Evolutionary conservation across 1,140 invertebrate genomes (phyloP).

Genomic region (Cecropterus lyciades): DNA sequence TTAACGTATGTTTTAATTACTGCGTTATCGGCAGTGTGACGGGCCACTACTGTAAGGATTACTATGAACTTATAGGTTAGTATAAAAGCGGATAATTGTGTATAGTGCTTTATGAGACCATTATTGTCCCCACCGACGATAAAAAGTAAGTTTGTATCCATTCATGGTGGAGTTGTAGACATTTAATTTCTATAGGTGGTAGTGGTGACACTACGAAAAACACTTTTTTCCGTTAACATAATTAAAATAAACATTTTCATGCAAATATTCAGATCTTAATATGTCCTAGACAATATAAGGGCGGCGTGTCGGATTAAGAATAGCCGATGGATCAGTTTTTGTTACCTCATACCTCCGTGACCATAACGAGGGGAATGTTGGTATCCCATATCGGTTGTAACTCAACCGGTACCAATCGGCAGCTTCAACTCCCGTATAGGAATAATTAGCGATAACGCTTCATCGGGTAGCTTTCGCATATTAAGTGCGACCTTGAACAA

Average conservation of each 20-base stretch:
- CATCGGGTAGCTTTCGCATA: constrained; percentile 8
- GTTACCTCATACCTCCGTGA: constrained; percentile 43
- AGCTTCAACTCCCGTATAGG: constrained; percentile 36
- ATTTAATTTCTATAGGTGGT: neutral
- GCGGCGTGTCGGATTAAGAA: constrained; percentile 48
- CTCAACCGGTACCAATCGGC: constrained; percentile 39
- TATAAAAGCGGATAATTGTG: neutral
- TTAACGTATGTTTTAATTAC: constrained; percentile 34
- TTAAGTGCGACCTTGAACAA: neutral
- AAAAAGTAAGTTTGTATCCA: neutral
- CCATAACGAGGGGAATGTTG: constrained; percentile 44
- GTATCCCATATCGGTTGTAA: constrained; percentile 54
- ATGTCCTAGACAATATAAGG: constrained; percentile 23
- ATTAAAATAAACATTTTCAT: constrained; percentile 24
- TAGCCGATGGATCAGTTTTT: constrained; percentile 60
- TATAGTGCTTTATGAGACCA: neutral
- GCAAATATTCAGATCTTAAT: constrained; percentile 21
- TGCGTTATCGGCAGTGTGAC: constrained; percentile 13
- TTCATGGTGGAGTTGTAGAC: neutral
- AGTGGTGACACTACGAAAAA: constrained; percentile 20
- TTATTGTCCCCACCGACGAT: neutral
- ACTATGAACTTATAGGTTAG: constrained; percentile 15
- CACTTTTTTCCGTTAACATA: constrained; percentile 17
- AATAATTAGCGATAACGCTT: constrained; percentile 36
- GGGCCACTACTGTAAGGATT: neutral